Conservation (phyloP, 2,797 vertebrate genomes). For the Nannoperca australis region DNA sequence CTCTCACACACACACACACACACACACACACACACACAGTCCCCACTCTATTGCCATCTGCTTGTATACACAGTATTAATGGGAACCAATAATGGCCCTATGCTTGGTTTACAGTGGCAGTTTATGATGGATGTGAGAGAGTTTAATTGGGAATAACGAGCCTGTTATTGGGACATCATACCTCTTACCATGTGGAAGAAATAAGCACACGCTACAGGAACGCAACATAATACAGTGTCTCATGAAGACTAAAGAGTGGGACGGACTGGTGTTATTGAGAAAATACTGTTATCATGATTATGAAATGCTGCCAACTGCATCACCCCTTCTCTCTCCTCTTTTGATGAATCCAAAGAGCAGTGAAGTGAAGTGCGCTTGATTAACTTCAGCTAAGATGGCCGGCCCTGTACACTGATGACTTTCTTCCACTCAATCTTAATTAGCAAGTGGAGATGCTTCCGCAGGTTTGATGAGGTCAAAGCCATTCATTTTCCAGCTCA, state of each 20-base stretch:
- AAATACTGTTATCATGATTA: slow-evolving; percentile 44
- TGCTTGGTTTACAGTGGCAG: slow-evolving; percentile 72
- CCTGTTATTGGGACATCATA: slow-evolving; percentile 76
- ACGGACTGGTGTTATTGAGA: slow-evolving; percentile 14
- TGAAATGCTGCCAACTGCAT: slow-evolving; percentile 31
- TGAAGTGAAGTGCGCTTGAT: slow-evolving; percentile 74
- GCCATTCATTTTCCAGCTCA: slow-evolving; percentile 82
- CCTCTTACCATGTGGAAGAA: slow-evolving; percentile 65
- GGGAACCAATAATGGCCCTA: slow-evolving; percentile 75
- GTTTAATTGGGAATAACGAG: slow-evolving; percentile 85
- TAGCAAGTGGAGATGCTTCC: slow-evolving; percentile 80
- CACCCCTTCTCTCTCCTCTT: slow-evolving; percentile 42
- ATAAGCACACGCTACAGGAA: slow-evolving; percentile 35
- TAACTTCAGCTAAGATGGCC: slow-evolving; percentile 68
- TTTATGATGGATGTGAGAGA: slow-evolving; percentile 82
- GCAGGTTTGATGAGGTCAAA: slow-evolving; percentile 85
- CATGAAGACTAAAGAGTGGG: slow-evolving; percentile 10
- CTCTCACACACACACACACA: slow-evolving; percentile 20
- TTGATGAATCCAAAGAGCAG: slow-evolving; percentile 67
- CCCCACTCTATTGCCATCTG: slow-evolving; percentile 66
- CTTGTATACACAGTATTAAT: slow-evolving; percentile 79
- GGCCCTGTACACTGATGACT: slow-evolving; percentile 72
- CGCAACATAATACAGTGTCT: background rate
- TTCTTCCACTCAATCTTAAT: slow-evolving; percentile 83
- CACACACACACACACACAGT: slow-evolving; percentile 9